Evolutionary conservation across 2,888 invertebrate genomes (phyloP).

Genomic region (Thera obeliscata): DNA sequence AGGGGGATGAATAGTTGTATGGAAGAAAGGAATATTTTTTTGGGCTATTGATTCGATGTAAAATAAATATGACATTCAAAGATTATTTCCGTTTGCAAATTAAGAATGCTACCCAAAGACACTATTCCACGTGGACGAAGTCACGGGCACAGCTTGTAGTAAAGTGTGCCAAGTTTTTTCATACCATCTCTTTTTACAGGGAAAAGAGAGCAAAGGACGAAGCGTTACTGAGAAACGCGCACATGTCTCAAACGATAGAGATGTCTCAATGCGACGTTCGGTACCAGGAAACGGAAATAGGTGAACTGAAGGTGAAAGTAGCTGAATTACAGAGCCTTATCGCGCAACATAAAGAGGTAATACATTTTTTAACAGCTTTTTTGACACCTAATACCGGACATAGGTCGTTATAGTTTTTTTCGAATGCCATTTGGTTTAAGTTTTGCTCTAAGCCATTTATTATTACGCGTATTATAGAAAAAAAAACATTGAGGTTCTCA

Average conservation of each 20-base stretch:
- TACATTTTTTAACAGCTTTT: neutral
- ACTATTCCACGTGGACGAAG: no score
- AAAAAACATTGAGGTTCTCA: no score
- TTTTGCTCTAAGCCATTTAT: neutral
- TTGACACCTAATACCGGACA: neutral
- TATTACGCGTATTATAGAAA: no score
- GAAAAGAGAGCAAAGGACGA: conserved; percentile 91
- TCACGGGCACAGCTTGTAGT: no score
- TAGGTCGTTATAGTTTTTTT: neutral
- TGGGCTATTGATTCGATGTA: no score
- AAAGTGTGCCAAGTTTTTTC: no score
- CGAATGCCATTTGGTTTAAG: conserved; percentile 6
- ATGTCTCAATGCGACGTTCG: conserved; percentile 89
- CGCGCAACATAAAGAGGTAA: conserved; percentile 82
- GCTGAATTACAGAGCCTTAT: conserved; percentile 81
- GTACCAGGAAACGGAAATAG: conserved; percentile 87
- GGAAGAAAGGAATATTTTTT: no score
- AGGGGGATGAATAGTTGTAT: no score
- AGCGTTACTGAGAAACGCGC: conserved; percentile 90
- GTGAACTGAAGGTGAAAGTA: conserved; percentile 85
- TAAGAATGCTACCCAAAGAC: no score
- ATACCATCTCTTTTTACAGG: conserved; percentile 59
- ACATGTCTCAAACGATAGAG: conserved; percentile 92
- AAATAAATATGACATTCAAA: no score
- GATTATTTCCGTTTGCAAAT: no score